Evolutionary conservation across 1,140 invertebrate genomes (phyloP).

Genomic region (Colletes latitarsis): DNA sequence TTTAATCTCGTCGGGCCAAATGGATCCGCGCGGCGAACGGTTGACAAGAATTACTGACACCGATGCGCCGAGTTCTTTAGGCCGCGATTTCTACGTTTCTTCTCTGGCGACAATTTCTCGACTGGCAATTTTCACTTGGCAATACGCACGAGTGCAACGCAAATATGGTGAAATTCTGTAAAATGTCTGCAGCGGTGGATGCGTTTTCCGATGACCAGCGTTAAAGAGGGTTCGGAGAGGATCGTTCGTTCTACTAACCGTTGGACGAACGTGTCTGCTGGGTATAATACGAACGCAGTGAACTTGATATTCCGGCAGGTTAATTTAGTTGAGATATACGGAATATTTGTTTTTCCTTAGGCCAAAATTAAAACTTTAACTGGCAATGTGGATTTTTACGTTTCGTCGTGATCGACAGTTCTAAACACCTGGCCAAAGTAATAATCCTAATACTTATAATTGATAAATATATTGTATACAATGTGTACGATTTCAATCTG

Average conservation of each 20-base stretch:
- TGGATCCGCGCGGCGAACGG: conserved; percentile 31
- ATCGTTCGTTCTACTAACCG: not conserved
- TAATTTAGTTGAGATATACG: not conserved
- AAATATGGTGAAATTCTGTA: conserved; percentile 44
- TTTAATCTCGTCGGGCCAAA: conserved; percentile 65
- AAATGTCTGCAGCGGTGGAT: conserved; percentile 24
- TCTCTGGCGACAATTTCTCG: conserved; percentile 16
- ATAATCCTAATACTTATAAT: too few species aligned
- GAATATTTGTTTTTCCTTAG: not conserved
- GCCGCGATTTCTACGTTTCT: conserved; percentile 2
- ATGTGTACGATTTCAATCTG: too few species aligned
- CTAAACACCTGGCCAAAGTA: too few species aligned
- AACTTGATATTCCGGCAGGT: too few species aligned
- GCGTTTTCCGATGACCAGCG: conserved; percentile 25
- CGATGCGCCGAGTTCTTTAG: conserved; percentile 1
- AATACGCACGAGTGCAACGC: conserved; percentile 40
- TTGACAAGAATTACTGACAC: conserved; percentile 52
- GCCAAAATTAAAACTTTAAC: too few species aligned
- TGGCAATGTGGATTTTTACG: too few species aligned
- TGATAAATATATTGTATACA: too few species aligned
- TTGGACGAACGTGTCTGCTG: too few species aligned
- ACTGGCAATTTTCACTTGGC: conserved; percentile 38
- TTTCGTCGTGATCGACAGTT: too few species aligned
- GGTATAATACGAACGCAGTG: too few species aligned
- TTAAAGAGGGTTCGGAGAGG: not conserved